phyloP scores from a whole-genome alignment of 2,797 vertebrate genomes.

The Pangasius mekongensis region DNA sequence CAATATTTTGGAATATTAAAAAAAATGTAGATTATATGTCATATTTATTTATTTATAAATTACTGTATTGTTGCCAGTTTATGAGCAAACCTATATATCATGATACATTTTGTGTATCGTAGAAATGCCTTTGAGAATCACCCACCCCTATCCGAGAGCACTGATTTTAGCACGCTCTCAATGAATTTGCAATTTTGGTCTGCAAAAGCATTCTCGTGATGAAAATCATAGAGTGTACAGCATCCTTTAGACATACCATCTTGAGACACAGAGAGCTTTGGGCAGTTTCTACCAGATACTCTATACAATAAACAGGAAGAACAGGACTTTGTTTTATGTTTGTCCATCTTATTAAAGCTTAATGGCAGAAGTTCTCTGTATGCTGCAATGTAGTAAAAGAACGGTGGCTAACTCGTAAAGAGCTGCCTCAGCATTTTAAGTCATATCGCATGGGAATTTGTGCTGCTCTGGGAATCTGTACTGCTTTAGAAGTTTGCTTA shows the following conservation, averaged over 20 bases:
- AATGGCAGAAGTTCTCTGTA: background rate
- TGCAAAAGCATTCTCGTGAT: too few species aligned
- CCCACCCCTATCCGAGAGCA: too few species aligned
- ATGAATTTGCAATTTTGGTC: too few species aligned
- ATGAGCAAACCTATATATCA: too few species aligned
- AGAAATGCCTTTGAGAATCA: too few species aligned
- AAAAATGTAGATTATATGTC: too few species aligned
- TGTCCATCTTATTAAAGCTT: background rate
- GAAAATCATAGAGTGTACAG: background rate
- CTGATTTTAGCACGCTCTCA: too few species aligned
- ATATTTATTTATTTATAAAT: too few species aligned
- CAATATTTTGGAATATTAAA: too few species aligned
- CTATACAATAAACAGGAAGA: background rate
- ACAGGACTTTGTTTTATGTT: background rate
- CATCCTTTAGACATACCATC: background rate
- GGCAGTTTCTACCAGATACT: background rate
- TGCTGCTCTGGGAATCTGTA: background rate
- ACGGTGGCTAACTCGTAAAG: background rate
- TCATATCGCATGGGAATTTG: background rate
- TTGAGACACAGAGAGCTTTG: background rate
- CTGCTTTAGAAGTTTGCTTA: background rate
- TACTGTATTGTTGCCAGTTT: too few species aligned
- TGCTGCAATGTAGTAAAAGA: background rate
- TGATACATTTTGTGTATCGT: too few species aligned
- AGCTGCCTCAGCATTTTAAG: constrained; percentile 1